Evolutionary conservation across 2,113 vertebrate species (phyloP), one percentile per base, ranked within the genome.

Genomic region (Platysteira castanea): DNA sequence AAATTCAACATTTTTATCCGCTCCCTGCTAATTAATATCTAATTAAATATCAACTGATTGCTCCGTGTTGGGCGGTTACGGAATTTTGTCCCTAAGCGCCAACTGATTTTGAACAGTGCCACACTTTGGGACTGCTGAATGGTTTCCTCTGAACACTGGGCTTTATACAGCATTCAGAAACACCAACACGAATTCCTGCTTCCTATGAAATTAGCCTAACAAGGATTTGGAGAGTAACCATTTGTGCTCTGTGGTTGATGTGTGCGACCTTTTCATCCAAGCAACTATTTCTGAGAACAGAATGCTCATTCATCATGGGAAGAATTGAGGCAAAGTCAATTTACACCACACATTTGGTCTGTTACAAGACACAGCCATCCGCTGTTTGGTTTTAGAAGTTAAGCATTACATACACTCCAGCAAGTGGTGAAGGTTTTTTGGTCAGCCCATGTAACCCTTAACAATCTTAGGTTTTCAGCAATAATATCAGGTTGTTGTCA

Each of bases 241-340:
- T 89, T 79, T 92, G 80, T 73, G 73, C 71, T 89, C 54, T n/a
- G 52, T 7, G 24, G 80, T 11, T 39, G 76, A 90, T 77, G 75
- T 90, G 64, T 92, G 79, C 7, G 47, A 83, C 93, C 83, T 94
- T 96, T 94, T 86, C 75, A 95, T 97, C 83, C 90, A 84, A 86
- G 96, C 87, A 95, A 91, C 97, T 97, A 95, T 93, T 96, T 91
- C 74, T 94, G 94, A 94, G 86, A 96, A 97, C 97, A 98, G 90
- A 97, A 93, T 7, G 6, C 86, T 93, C 95, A 97, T 98, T 98
- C 97, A 97, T 95, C 44, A 68, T 1, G 2, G 81, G 70, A 70
- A 90, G 65, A 94, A 91, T 37, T 64, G 80, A 91, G 44, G 76
- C 79, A 94, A 93, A 88, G 77, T 76, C 28, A 23, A 85, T 83